These are phyloP conservation scores for Mongoloraphidia duomilia DNA, from an alignment of 2,888 invertebrate species.

Conservation along the genomic window DNA sequence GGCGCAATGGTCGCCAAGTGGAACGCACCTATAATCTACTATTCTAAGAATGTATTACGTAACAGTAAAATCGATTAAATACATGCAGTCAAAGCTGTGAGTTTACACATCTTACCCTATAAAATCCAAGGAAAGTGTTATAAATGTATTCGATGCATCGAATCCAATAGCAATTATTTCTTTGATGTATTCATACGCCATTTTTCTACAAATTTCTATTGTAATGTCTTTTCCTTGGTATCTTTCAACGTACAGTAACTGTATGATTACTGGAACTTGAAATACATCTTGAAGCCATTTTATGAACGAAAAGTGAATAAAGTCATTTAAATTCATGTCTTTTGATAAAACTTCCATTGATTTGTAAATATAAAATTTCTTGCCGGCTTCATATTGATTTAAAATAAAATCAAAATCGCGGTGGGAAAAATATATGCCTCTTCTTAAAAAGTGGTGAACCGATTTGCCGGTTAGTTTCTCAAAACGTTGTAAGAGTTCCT, in stretches of 20 bases:
- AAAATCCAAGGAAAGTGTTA: constrained; percentile 88
- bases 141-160: constrained; percentile 85
- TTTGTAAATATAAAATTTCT: constrained; percentile 94
- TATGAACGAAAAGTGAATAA: constrained; percentile 93
- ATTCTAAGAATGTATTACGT: too few species aligned
- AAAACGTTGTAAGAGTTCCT: constrained; percentile 68
- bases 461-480: constrained; percentile 74
- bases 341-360: constrained; percentile 93
- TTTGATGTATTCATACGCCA: constrained; percentile 86
- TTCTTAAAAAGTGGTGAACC: constrained; percentile 75
- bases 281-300: constrained; percentile 97
- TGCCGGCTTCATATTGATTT: constrained; percentile 70
- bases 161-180: constrained; percentile 98
- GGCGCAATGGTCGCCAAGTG: too few species aligned
- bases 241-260: constrained; percentile 98
- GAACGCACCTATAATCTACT: too few species aligned
- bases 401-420: constrained; percentile 82
- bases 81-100: background rate
- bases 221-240: constrained; percentile 91
- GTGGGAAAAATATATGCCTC: constrained; percentile 97
- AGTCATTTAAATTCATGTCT: constrained; percentile 92
- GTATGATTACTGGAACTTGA: constrained; percentile 88
- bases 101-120: constrained; percentile 57
- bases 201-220: constrained; percentile 69
- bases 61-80: background rate